Percentiles rank a stretch among this genome's conserved stretches.
Evolutionary conservation across 2,888 invertebrate genomes (phyloP).

Genomic region (Stramonita haemastoma): DNA sequence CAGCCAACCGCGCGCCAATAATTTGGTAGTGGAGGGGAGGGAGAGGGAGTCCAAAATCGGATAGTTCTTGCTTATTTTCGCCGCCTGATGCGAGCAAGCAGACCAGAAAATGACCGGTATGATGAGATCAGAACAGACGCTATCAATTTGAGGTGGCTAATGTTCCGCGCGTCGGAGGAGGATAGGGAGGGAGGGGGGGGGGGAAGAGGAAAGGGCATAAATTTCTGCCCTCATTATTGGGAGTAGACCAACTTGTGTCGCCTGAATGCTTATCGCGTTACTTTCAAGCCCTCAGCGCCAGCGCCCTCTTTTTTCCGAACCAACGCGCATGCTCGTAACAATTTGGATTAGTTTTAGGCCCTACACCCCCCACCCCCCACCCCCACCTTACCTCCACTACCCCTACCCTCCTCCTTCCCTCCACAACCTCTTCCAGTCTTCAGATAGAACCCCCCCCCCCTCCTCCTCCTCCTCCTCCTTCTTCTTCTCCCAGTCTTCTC

Average conservation of each 20-base stretch:
- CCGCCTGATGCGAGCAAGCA: constrained; percentile 20
- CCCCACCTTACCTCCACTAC: too few species aligned
- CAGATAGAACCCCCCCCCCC: too few species aligned
- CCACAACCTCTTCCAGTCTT: not conserved
- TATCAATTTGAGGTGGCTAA: constrained; percentile 38
- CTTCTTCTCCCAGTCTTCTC: too few species aligned
- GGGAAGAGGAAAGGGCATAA: not conserved
- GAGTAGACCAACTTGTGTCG: constrained; percentile 25
- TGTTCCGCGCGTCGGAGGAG: not conserved
- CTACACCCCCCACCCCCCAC: not conserved
- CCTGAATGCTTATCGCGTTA: constrained; percentile 36
- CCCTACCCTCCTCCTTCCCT: not conserved
- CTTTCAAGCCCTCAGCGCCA: constrained; percentile 8
- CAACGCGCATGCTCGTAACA: constrained; percentile 34
- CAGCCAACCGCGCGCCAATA: constrained; percentile 14
- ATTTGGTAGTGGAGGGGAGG: not conserved
- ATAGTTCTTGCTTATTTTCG: constrained; percentile 37
- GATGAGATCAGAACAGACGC: constrained; percentile 38
- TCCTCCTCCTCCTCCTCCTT: too few species aligned
- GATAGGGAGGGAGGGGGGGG: not conserved
- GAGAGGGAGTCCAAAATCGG: constrained; percentile 12
- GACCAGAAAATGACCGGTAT: constrained; percentile 30
- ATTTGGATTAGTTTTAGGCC: constrained; percentile 26
- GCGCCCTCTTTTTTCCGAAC: constrained; percentile 14
- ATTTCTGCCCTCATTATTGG: constrained; percentile 35